A percentile compares a stretch with the other conserved stretches of the same genome.
These are phyloP conservation scores for Autographa gamma DNA, from an alignment of 2,888 invertebrate genomes.

Conservation along the genomic window DNA sequence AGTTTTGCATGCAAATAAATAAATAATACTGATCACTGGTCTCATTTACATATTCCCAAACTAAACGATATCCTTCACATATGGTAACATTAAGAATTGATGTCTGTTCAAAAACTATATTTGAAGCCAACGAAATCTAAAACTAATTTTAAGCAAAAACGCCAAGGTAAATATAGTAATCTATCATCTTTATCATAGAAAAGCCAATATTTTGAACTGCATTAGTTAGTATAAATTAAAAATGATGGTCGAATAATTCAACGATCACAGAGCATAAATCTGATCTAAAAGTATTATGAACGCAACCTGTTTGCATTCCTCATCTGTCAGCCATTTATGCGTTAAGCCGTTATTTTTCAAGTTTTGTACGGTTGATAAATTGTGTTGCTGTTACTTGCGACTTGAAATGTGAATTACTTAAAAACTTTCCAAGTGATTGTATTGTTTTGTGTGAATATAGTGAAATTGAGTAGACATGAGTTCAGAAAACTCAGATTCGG, in stretches of 20 bases:
- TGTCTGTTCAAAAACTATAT: background rate
- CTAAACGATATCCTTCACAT: background rate
- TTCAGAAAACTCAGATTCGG: conserved; percentile 82
- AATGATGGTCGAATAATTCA: background rate
- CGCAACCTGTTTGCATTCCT: conserved; percentile 34
- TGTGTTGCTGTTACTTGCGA: conserved; percentile 36
- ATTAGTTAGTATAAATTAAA: too few species aligned
- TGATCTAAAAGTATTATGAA: conserved; percentile 15
- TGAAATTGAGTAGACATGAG: conserved; percentile 72
- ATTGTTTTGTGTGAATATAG: conserved; percentile 45
- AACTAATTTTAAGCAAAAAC: too few species aligned
- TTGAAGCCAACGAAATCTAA: too few species aligned
- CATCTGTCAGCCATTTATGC: conserved; percentile 30
- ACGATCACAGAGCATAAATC: too few species aligned
- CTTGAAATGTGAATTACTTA: conserved; percentile 57
- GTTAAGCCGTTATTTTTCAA: conserved; percentile 65
- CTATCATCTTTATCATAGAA: too few species aligned
- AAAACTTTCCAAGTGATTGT: conserved; percentile 21
- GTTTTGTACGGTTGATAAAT: conserved; percentile 46
- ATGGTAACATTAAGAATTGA: background rate
- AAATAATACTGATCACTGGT: too few species aligned
- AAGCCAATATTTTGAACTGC: too few species aligned
- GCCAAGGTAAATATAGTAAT: too few species aligned
- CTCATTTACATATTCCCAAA: background rate
- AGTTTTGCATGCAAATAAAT: too few species aligned